Conservation (phyloP, 2,888 invertebrate species). For the Coleophora flavipennella region DNA sequence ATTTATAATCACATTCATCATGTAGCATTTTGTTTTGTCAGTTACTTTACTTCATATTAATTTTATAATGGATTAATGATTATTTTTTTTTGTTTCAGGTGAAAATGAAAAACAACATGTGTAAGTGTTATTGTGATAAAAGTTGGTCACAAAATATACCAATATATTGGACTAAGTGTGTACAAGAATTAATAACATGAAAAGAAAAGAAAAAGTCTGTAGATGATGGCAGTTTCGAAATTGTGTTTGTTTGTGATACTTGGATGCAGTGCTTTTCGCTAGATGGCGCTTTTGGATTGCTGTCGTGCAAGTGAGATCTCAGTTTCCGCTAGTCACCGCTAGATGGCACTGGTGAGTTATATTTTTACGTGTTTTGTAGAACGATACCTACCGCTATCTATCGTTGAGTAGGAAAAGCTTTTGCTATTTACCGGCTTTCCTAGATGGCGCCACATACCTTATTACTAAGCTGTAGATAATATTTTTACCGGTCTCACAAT, state of each 20-base stretch:
- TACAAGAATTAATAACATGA: constrained; percentile 36
- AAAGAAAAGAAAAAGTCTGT: constrained; percentile 17
- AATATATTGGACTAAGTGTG: constrained; percentile 31
- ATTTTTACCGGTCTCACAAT: too few relatives aligned
- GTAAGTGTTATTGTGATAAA: constrained; percentile 47
- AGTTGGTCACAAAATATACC: constrained; percentile 32
- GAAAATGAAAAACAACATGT: constrained; percentile 49
- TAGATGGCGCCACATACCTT: constrained; percentile 35
- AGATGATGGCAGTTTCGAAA: constrained; percentile 16
- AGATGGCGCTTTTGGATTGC: constrained; percentile 57
- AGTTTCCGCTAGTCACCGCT: constrained; percentile 38
- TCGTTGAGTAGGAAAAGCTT: constrained; percentile 24
- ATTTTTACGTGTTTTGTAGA: not conserved
- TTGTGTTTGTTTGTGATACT: constrained; percentile 44
- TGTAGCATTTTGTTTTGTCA: too few relatives aligned
- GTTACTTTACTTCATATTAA: too few relatives aligned
- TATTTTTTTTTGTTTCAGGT: constrained; percentile 49
- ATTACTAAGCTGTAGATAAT: constrained; percentile 13
- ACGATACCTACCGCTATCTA: constrained; percentile 30
- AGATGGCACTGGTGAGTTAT: constrained; percentile 54
- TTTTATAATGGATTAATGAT: constrained; percentile 1
- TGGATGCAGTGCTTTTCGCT: constrained; percentile 64
- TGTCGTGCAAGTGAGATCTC: constrained; percentile 37
- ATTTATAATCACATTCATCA: too few relatives aligned
- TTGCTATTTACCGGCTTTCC: not conserved